These are phyloP conservation scores for Sylvietta virens DNA, from an alignment of 2,113 vertebrate species.

Conservation along the genomic window DNA sequence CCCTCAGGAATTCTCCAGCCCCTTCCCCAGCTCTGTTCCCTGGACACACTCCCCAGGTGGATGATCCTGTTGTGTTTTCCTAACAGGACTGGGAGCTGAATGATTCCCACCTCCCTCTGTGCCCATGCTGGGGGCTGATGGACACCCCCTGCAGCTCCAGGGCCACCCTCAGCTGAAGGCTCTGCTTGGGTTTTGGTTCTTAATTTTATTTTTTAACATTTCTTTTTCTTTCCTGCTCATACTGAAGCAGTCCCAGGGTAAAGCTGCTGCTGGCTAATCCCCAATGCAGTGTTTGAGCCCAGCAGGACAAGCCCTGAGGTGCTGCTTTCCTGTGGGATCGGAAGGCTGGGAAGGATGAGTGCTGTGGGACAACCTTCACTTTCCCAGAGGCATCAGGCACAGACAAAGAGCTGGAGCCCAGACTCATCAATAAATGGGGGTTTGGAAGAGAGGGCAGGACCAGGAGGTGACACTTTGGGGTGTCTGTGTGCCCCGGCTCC, in stretches of 20 bases:
- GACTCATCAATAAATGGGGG: neutral
- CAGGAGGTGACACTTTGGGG: neutral
- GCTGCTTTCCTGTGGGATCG: rapidly evolving
- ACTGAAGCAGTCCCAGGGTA: neutral
- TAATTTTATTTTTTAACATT: neutral
- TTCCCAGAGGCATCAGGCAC: neutral
- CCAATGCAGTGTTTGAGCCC: neutral
- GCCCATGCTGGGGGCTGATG: neutral
- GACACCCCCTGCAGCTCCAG: neutral
- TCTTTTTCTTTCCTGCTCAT: neutral
- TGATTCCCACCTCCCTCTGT: neutral
- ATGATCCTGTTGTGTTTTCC: neutral
- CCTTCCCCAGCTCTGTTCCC: neutral
- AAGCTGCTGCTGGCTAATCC: neutral
- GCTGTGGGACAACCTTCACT: neutral
- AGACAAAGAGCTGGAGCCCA: neutral
- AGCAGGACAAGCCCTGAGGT: neutral
- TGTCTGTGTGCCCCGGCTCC: neutral
- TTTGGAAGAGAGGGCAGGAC: neutral
- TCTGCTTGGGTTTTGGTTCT: neutral
- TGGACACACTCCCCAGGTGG: neutral
- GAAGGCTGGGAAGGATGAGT: neutral
- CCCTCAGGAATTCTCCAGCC: neutral
- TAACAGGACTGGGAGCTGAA: neutral
- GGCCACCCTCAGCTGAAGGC: neutral